phyloP scores from a whole-genome alignment of 2,888 invertebrate species.

The Tholera decimalis region DNA sequence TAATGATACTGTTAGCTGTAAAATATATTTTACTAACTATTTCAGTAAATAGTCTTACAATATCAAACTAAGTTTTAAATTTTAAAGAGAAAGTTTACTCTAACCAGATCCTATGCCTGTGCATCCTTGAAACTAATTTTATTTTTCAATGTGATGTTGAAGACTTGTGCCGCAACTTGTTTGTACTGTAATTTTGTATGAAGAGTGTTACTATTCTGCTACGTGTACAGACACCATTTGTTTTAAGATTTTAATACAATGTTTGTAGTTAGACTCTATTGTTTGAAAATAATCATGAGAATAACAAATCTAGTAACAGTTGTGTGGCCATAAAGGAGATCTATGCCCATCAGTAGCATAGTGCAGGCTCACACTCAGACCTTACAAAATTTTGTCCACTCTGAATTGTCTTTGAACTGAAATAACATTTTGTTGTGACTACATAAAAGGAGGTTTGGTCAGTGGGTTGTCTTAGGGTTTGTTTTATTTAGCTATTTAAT shows the following conservation, averaged over 20 bases:
- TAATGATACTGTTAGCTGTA: no score
- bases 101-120: background rate
- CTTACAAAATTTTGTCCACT: background rate
- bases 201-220: slow-evolving; percentile 19
- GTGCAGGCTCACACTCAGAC: background rate
- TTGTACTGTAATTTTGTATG: slow-evolving; percentile 5
- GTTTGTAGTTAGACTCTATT: background rate
- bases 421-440: background rate
- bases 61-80: slow-evolving; percentile 1
- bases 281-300: background rate
- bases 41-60: no score
- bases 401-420: background rate
- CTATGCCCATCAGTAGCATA: background rate
- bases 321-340: background rate
- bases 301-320: background rate
- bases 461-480: no score
- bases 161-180: background rate
- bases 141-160: slow-evolving; percentile 21
- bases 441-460: no score
- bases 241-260: background rate
- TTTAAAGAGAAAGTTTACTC: background rate
- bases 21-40: no score
- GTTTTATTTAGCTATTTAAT: no score
- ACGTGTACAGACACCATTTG: background rate
- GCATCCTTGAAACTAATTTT: slow-evolving; percentile 28